phyloP scores from a whole-genome alignment of 2,113 vertebrate species.

The Istiophorus platypterus region DNA sequence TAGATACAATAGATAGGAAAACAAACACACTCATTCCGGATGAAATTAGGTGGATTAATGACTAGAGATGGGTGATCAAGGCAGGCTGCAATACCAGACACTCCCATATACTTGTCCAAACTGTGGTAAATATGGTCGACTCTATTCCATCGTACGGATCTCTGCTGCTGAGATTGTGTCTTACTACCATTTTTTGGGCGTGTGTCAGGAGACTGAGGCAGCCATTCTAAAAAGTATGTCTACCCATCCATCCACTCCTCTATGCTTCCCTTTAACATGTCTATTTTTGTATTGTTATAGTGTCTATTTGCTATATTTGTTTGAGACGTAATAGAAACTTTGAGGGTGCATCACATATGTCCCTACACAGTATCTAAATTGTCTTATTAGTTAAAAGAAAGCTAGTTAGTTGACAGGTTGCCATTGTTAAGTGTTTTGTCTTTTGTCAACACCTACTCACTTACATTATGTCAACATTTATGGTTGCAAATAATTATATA shows the following conservation, averaged over 20 bases:
- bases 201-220: slow-evolving; percentile 83
- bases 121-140: slow-evolving; percentile 78
- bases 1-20: neutral
- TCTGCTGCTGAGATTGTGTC: slow-evolving; percentile 91
- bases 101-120: slow-evolving; percentile 76
- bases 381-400: neutral
- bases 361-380: neutral
- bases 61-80: slow-evolving; percentile 50
- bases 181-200: slow-evolving; percentile 87
- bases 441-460: too few species aligned
- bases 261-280: neutral
- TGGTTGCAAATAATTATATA: too few species aligned
- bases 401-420: neutral
- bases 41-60: slow-evolving; percentile 23
- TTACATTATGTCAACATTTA: too few species aligned
- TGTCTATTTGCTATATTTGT: neutral
- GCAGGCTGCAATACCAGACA: slow-evolving; percentile 49
- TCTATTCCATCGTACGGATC: slow-evolving; percentile 87
- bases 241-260: neutral
- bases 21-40: neutral
- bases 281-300: neutral
- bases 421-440: neutral
- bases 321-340: neutral
- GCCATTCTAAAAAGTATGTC: slow-evolving; percentile 85
- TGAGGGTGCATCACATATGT: neutral